These are phyloP conservation scores for Aproaerema taeniolella DNA, from an alignment of 2,888 invertebrate species.

Conservation along the genomic window DNA sequence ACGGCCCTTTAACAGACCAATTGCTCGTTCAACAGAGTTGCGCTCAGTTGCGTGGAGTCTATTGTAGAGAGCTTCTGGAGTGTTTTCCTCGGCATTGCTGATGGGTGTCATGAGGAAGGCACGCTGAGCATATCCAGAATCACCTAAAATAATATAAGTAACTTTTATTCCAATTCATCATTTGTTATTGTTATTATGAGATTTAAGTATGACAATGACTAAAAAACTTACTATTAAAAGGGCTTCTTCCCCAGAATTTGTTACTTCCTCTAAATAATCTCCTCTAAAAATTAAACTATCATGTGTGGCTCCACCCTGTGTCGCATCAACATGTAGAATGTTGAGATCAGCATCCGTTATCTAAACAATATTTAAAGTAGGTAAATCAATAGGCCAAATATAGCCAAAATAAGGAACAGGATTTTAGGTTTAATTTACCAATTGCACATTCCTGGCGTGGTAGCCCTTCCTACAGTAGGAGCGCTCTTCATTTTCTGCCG, in stretches of 20 bases:
- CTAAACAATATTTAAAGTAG: not conserved
- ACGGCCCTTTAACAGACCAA: constrained; percentile 10
- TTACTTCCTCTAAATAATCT: not conserved
- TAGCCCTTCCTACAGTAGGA: constrained; percentile 20
- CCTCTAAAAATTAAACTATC: constrained; percentile 9
- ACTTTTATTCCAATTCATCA: not conserved
- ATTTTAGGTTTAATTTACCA: constrained; percentile 10
- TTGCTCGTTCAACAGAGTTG: constrained; percentile 8
- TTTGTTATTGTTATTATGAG: not conserved
- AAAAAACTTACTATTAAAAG: not conserved
- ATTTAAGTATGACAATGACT: not conserved
- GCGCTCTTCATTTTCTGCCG: constrained; percentile 18
- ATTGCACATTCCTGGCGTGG: constrained; percentile 22
- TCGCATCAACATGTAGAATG: constrained; percentile 5
- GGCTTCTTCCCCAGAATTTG: not conserved
- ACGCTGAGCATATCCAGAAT: constrained; percentile 13
- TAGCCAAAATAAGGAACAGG: not conserved
- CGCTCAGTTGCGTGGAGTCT: constrained; percentile 2
- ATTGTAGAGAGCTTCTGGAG: constrained; percentile 8
- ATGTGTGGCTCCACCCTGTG: constrained; percentile 6
- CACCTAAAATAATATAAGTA: constrained; percentile 7
- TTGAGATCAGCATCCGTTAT: constrained; percentile 2
- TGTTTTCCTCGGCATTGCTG: not conserved
- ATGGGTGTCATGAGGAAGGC: constrained; percentile 12
- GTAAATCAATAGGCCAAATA: not conserved